Evolutionary conservation across 2,113 vertebrate genomes (phyloP).

Genomic region (Pterocles burchelli): DNA sequence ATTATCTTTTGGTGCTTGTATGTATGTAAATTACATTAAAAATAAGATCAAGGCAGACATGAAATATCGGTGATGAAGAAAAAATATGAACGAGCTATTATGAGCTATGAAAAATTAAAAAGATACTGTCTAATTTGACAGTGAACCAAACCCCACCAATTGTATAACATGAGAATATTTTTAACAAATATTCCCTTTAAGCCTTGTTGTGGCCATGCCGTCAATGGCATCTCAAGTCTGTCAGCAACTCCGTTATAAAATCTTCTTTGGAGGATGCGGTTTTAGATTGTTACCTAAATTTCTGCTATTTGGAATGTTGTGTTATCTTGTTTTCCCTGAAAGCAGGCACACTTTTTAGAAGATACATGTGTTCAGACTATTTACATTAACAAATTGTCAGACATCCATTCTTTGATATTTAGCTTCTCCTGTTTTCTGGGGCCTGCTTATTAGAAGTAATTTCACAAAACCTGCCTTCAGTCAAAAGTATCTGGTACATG

Average conservation of each 20-base stretch:
- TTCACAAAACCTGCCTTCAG: background rate
- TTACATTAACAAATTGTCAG: background rate
- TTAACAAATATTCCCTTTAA: background rate
- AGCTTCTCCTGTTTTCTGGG: background rate
- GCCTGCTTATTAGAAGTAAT: background rate
- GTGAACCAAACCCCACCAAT: background rate
- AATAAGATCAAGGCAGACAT: constrained; percentile 22
- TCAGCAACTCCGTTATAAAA: background rate
- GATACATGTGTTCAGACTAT: background rate
- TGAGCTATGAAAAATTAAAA: background rate
- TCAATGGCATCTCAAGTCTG: background rate
- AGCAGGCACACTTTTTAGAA: background rate
- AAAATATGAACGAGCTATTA: constrained; percentile 28
- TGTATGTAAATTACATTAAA: constrained; percentile 19
- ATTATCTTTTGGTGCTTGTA: background rate
- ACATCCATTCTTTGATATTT: background rate
- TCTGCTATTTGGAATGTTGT: background rate
- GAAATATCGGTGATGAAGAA: background rate
- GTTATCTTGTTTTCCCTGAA: background rate
- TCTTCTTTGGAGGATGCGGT: background rate
- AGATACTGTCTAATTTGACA: background rate
- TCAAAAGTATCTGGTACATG: background rate
- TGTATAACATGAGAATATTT: background rate
- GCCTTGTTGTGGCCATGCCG: background rate
- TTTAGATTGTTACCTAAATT: constrained; percentile 1